Conservation (phyloP, 2,797 vertebrate species). For the Cacajao melanocephalus region DNA sequence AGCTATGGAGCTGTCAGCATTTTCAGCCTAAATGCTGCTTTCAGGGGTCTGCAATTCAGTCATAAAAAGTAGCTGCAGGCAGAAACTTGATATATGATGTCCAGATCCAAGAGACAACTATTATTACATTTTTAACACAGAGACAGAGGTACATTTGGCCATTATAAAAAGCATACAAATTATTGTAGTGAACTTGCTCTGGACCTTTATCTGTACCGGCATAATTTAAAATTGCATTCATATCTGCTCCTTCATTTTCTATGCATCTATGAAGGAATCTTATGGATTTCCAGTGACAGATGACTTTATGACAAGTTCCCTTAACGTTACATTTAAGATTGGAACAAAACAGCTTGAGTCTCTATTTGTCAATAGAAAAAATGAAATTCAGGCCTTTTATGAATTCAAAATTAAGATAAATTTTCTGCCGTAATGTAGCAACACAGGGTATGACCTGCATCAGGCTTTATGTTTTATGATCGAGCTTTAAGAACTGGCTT, state of each 20-base stretch:
- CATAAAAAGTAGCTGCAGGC: conserved; percentile 51
- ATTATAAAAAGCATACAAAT: conserved; percentile 62
- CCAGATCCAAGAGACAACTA: conserved; percentile 51
- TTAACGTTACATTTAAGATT: conserved; percentile 25
- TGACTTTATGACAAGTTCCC: conserved; percentile 37
- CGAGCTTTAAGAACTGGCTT: conserved; percentile 32
- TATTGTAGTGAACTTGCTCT: conserved; percentile 47
- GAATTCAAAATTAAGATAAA: conserved; percentile 46
- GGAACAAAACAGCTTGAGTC: conserved; percentile 19
- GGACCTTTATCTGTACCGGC: conserved; percentile 12
- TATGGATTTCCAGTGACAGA: not conserved
- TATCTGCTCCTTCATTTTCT: not conserved
- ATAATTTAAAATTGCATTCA: conserved; percentile 31
- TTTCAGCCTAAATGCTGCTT: conserved; percentile 66
- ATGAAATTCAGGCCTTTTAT: conserved; percentile 45
- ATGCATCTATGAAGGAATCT: not conserved
- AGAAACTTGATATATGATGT: conserved; percentile 65
- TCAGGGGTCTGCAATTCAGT: conserved; percentile 49
- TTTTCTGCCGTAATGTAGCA: conserved; percentile 29
- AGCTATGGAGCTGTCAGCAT: conserved; percentile 60
- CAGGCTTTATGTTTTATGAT: conserved; percentile 28
- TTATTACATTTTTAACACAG: conserved; percentile 66
- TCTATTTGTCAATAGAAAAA: conserved; percentile 39
- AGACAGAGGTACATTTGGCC: conserved; percentile 51
- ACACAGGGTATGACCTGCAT: conserved; percentile 1